Percentiles rank a stretch among this genome's conserved stretches.
phyloP scores from a whole-genome alignment of 2,888 invertebrate species.

The Cyaniris semiargus region DNA sequence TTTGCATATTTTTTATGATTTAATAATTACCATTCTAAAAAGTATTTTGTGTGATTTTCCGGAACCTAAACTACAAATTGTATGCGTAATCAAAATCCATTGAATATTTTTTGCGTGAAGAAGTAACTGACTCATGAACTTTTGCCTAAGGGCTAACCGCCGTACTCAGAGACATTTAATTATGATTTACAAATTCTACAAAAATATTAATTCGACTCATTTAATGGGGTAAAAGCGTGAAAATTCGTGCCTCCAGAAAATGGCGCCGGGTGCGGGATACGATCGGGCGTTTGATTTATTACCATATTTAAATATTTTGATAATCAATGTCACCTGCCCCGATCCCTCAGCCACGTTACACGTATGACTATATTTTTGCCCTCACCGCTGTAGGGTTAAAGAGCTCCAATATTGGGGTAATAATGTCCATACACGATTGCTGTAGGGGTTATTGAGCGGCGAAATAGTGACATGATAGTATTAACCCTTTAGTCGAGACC shows the following conservation, averaged over 20 bases:
- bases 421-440: not conserved
- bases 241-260: slow-evolving; percentile 6
- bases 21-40: not conserved
- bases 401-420: not conserved
- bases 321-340: slow-evolving; percentile 27
- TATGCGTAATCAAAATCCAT: too few species aligned
- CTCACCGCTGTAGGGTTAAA: not conserved
- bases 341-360: not conserved
- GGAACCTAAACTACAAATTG: too few species aligned
- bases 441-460: not conserved
- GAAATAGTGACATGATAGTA: not conserved
- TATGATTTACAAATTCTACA: not conserved
- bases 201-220: slow-evolving; percentile 3
- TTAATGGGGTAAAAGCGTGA: not conserved
- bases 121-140: too few species aligned
- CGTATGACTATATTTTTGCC: slow-evolving; percentile 12
- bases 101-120: too few species aligned
- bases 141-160: too few species aligned
- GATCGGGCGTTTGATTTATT: slow-evolving; percentile 26
- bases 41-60: not conserved
- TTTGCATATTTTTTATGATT: too few species aligned
- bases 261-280: slow-evolving; percentile 23
- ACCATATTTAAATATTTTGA: slow-evolving; percentile 23
- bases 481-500: too few species aligned
- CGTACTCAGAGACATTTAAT: too few species aligned